Evolutionary conservation across 2,797 vertebrate genomes (phyloP).

Genomic region (Danio kyathit): DNA sequence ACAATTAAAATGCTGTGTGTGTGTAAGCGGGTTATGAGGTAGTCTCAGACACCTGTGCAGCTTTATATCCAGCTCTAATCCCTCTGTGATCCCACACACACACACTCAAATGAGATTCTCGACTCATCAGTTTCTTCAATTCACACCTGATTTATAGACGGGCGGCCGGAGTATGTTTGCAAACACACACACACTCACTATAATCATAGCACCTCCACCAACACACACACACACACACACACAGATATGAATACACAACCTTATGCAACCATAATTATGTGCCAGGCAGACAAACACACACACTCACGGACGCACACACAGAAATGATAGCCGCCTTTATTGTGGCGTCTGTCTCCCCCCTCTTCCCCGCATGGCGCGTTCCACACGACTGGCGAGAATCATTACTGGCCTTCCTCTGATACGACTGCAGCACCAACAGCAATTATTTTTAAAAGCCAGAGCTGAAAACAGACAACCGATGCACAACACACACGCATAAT

Average conservation of each 20-base stretch:
- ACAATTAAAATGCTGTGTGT: slow-evolving; percentile 82
- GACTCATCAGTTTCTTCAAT: slow-evolving; percentile 47
- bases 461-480: slow-evolving; percentile 63
- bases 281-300: slow-evolving; percentile 36
- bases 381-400: slow-evolving; percentile 74
- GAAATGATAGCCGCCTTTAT: slow-evolving; percentile 30
- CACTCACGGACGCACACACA: slow-evolving; percentile 43
- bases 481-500: slow-evolving; percentile 72
- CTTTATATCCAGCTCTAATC: slow-evolving; percentile 80
- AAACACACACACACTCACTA: slow-evolving; percentile 43
- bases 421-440: slow-evolving; percentile 76
- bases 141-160: slow-evolving; percentile 45
- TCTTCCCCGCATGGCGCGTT: slow-evolving; percentile 62
- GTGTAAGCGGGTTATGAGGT: slow-evolving; percentile 63
- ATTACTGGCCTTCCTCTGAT: slow-evolving; percentile 79
- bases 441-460: slow-evolving; percentile 85
- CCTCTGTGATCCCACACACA: slow-evolving; percentile 74
- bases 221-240: slow-evolving; percentile 36
- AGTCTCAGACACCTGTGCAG: slow-evolving; percentile 75
- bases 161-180: slow-evolving; percentile 46
- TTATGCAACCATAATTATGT: slow-evolving; percentile 49
- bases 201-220: slow-evolving; percentile 24
- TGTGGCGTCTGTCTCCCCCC: slow-evolving; percentile 26
- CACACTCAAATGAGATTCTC: slow-evolving; percentile 44
- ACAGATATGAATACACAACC: slow-evolving; percentile 33